phyloP scores from a whole-genome alignment of 2,888 invertebrate genomes.

The Watsonalla binaria region DNA sequence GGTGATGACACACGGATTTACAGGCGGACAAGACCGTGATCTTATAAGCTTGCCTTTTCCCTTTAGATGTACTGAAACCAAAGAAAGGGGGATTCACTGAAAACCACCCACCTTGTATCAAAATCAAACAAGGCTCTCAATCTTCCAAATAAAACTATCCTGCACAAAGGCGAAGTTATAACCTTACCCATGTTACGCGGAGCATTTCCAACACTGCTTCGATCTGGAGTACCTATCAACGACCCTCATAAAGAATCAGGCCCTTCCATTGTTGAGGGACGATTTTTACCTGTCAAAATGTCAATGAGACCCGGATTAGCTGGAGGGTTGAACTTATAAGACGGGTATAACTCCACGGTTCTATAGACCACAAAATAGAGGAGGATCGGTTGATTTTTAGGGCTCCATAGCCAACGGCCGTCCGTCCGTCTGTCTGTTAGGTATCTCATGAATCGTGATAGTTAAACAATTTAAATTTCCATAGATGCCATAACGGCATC shows the following conservation, averaged over 20 bases:
- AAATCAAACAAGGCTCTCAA: no score
- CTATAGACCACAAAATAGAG: not conserved
- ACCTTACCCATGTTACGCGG: constrained; percentile 20
- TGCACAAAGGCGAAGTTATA: not conserved
- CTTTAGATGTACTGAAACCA: no score
- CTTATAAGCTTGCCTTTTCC: no score
- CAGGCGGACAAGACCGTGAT: no score
- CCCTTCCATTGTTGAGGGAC: constrained; percentile 34
- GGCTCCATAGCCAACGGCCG: no score
- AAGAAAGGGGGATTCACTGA: no score
- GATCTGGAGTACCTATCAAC: constrained; percentile 30
- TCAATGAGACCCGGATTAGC: constrained; percentile 36
- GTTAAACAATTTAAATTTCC: no score
- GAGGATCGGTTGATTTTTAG: not conserved
- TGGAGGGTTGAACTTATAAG: constrained; percentile 22
- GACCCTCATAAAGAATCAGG: constrained; percentile 37
- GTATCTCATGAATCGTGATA: no score
- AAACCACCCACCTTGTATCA: no score
- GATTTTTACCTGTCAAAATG: constrained; percentile 45
- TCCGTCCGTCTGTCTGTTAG: no score
- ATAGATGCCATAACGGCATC: no score
- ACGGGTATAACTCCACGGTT: not conserved
- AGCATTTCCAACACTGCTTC: constrained; percentile 15
- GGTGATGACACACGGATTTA: no score
- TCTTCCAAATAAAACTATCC: not conserved